phyloP scores from a whole-genome alignment of 2,797 vertebrate species.

The Gymnocypris eckloni region DNA sequence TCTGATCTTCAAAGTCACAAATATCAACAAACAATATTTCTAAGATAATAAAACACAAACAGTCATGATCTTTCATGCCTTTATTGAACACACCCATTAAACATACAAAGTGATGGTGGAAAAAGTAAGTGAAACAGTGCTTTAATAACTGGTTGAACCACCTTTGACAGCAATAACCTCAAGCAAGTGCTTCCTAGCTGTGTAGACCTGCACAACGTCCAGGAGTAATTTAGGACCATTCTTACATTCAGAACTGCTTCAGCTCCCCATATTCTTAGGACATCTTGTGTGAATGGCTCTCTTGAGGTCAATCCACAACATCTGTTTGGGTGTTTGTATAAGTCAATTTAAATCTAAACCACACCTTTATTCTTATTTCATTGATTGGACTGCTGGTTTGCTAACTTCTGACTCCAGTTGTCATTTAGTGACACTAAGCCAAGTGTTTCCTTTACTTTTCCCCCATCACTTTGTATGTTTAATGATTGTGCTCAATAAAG shows the following conservation, averaged over 20 bases:
- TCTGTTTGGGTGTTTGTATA: no score
- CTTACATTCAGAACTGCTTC: neutral
- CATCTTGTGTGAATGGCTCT: neutral
- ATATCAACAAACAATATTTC: neutral
- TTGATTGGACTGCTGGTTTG: no score
- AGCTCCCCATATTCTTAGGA: neutral
- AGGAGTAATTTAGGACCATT: neutral
- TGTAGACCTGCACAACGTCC: no score
- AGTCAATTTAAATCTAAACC: no score
- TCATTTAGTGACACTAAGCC: no score
- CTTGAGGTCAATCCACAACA: neutral
- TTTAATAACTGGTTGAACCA: neutral
- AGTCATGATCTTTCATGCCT: neutral
- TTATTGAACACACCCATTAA: neutral
- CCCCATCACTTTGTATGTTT: no score
- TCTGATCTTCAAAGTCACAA: neutral
- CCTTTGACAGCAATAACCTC: no score
- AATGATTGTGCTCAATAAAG: no score
- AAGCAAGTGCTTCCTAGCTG: no score
- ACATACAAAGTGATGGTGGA: neutral
- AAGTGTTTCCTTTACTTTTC: no score
- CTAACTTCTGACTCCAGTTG: no score
- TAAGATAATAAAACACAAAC: neutral
- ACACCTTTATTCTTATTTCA: no score
- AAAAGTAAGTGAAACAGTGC: neutral